Evolutionary conservation across 2,888 invertebrate genomes (phyloP), one percentile per base, ranked within the genome.

Genomic region (Tubulanus polymorphus): DNA sequence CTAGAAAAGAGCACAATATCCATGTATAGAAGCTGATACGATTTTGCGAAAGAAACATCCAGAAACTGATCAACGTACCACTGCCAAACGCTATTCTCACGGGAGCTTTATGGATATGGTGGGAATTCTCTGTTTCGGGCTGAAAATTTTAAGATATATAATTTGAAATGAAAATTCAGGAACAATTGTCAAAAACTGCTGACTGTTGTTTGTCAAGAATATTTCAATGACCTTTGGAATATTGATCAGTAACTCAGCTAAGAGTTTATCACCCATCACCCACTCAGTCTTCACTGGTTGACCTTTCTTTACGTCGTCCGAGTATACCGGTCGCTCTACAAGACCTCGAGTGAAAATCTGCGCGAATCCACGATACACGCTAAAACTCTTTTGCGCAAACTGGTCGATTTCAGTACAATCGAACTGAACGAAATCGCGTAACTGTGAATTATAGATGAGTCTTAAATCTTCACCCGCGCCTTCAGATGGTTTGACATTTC

Each of bases 321-420:
- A 50, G 5, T 54, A 55, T 0, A 59, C 48, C 6, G 59, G 55
- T 27, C 51, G 55, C 5, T 65, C 61, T 12, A 69, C 64, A 20
- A 64, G 23, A 15, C 61, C 63, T 35, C 61, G 60, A 1, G 70
- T 70, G 55, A 58, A 71, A n/a, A 74, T 26, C 63, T 74, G 73
- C 18, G 63, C 67, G 53, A 76, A 75, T 5, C 76, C 76, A 35
- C 74, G 55, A 59, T 70, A 76, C 35, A 68, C 66, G 50, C 66
- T 63, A 30, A 75, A 63, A 25, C 70, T 64, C 53, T 72, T 74
- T 61, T 76, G 76, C 1, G 75, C 74, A 59, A 69, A 76, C 35
- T 60, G 62, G 51, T 76, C 74, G 1, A 68, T 60, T 56, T 72
- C 72, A 8, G 51, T 55, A 10, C 73, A 70, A 23, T 51, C 46